Evolutionary conservation across 2,888 invertebrate species (phyloP).

Genomic region (Caenorhabditis macrosperma): DNA sequence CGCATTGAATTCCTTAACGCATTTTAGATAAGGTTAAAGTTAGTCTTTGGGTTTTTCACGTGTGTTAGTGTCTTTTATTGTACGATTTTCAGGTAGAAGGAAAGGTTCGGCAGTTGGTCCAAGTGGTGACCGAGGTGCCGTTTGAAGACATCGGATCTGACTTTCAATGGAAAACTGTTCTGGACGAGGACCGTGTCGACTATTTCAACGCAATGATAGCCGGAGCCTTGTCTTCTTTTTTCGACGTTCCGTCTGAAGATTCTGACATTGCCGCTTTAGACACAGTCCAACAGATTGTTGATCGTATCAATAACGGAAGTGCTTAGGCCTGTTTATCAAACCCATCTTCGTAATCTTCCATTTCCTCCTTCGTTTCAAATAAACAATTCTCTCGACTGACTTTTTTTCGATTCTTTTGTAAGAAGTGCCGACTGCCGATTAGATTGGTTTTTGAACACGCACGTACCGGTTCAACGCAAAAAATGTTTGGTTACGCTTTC

Average conservation of each 20-base stretch:
- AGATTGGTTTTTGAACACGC: slow-evolving; percentile 3
- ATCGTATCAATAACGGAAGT: slow-evolving; percentile 22
- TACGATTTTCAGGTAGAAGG: slow-evolving; percentile 32
- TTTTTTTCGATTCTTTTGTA: too few species aligned
- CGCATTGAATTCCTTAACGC: background rate
- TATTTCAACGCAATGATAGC: slow-evolving; percentile 39
- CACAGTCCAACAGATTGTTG: slow-evolving; percentile 39
- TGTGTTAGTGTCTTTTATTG: slow-evolving; percentile 5
- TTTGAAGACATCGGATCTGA: background rate
- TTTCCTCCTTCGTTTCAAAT: too few species aligned
- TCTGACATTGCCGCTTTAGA: slow-evolving; percentile 10
- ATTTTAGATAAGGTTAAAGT: background rate
- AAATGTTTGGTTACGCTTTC: slow-evolving; percentile 34
- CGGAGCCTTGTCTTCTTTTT: slow-evolving; percentile 21
- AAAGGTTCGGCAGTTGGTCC: slow-evolving; percentile 26
- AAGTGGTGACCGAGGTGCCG: slow-evolving; percentile 4
- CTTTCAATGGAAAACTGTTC: slow-evolving; percentile 7
- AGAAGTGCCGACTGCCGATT: background rate
- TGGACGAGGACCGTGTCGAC: slow-evolving; percentile 23
- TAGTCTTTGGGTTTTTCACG: slow-evolving; percentile 35
- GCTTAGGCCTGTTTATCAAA: slow-evolving; percentile 2
- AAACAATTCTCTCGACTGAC: too few species aligned
- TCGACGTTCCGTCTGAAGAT: slow-evolving; percentile 25
- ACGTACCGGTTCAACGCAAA: slow-evolving; percentile 27
- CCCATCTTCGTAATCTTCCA: background rate